Base-by-base conservation (phyloP, 2,888 invertebrate species). In the Pheosia gnoma region DNA sequence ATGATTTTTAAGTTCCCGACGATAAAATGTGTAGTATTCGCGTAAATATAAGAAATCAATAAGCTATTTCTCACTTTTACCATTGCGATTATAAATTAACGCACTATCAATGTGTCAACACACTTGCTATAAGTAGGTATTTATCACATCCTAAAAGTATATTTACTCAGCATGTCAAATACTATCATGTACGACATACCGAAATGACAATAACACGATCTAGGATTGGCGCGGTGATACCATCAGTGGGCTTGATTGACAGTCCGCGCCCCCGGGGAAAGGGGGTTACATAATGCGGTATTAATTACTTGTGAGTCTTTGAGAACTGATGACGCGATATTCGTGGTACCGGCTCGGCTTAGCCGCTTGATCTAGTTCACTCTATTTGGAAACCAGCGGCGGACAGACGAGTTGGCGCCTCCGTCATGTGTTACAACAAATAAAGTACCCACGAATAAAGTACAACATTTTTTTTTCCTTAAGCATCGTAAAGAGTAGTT, bases 221-320 rank as follows among this genome's bases (percentile, higher is more conserved):
- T 45, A 41, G 41, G 57, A 54, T 7, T 56, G 54, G 56, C 53
- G 58, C 47, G 52, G 49, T 58, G 61, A 60, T 58, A 57, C 45
- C 57, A 57, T 57, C 57, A 37, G 25, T n/a, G 10, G 59, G 45
- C 25, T 6, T 81, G 84, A 85, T 78, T 83, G 84, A 86, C 82
- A 74, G 77, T 75, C 71, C 65, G 65, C 68, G 70, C 71, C 71
- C 77, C 74, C 75, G 74, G 85, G 81, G 86, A 87, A 87, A 85
- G 85, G 85, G 52, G 66, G 62, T 87, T 86, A 80, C 78, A 72
- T 77, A 87, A 88, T 66, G 63, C 64, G 59, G 75, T 76, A 78
- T 78, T 83, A 81, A 82, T 80, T 80, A 74, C 78, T 79, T 71
- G 71, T 71, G 80, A 76, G 70, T 78, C 76, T 76, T 66, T 68